These are phyloP conservation scores for Coreius guichenoti DNA, from an alignment of 2,797 vertebrate genomes.

Conservation along the genomic window DNA sequence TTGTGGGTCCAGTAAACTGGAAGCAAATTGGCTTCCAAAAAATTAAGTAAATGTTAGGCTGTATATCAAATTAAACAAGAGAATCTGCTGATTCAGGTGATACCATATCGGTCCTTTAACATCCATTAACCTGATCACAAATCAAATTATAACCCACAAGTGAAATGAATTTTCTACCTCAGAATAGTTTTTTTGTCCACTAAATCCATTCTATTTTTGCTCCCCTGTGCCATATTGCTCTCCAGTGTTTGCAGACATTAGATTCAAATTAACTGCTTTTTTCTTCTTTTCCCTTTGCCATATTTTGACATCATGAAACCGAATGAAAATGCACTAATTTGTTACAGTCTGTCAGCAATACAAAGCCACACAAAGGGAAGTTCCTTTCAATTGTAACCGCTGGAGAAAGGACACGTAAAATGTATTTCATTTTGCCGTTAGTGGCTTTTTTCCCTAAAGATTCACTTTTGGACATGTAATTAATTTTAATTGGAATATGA, in stretches of 20 bases:
- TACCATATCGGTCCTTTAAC: not conserved
- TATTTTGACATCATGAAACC: slow-evolving; percentile 3
- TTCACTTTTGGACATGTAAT: slow-evolving; percentile 58
- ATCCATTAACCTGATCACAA: slow-evolving; percentile 7
- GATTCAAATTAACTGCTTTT: not conserved
- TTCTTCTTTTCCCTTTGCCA: not conserved
- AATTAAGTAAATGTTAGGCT: not conserved
- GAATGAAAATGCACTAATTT: slow-evolving; percentile 11
- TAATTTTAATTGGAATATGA: slow-evolving; percentile 66
- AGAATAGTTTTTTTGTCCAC: not conserved
- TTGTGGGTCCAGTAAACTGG: not conserved
- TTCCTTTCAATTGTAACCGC: slow-evolving; percentile 15
- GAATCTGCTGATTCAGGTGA: not conserved
- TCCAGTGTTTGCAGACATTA: not conserved
- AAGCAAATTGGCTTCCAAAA: not conserved
- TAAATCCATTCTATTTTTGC: not conserved
- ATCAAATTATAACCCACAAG: slow-evolving; percentile 6
- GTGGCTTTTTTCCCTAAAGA: slow-evolving; percentile 43
- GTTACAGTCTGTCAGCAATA: slow-evolving; percentile 21
- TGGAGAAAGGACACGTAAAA: slow-evolving; percentile 26
- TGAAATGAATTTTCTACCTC: not conserved
- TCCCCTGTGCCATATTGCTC: not conserved
- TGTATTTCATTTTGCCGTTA: slow-evolving; percentile 38
- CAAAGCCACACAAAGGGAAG: not conserved
- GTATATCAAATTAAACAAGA: not conserved